These are phyloP conservation scores for Engraulis encrasicolus DNA, from an alignment of 2,113 vertebrate species.

Conservation along the genomic window DNA sequence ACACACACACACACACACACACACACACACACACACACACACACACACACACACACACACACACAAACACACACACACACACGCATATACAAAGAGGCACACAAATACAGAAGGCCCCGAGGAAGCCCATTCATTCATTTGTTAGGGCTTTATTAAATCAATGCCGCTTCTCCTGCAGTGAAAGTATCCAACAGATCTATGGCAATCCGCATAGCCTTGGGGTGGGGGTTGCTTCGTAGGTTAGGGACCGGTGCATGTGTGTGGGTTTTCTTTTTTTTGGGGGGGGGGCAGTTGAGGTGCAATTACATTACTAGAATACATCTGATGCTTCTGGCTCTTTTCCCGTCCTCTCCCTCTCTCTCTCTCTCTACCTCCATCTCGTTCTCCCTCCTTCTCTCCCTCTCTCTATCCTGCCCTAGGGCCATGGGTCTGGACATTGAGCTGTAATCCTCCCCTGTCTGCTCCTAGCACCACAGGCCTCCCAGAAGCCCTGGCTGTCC, in stretches of 20 bases:
- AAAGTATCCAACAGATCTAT: constrained; percentile 75
- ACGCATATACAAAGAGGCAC: too few relatives aligned
- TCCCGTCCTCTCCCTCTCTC: constrained; percentile 48
- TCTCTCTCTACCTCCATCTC: background rate
- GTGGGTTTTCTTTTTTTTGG: too few relatives aligned
- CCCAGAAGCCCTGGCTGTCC: background rate
- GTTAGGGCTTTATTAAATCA: constrained; percentile 71
- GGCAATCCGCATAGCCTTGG: constrained; percentile 68
- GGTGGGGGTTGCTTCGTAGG: constrained; percentile 51
- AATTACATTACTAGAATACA: constrained; percentile 76
- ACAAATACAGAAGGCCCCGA: too few relatives aligned
- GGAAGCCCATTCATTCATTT: constrained; percentile 60
- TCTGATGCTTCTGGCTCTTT: constrained; percentile 71
- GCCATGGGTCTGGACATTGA: constrained; percentile 14
- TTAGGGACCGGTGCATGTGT: too few relatives aligned
- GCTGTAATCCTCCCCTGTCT: constrained; percentile 16
- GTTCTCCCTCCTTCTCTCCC: constrained; percentile 37
- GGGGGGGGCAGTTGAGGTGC: constrained; percentile 69
- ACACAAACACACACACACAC: too few relatives aligned
- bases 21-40: too few relatives aligned
- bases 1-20: too few relatives aligned
- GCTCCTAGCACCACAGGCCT: background rate
- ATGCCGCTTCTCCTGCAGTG: constrained; percentile 62
- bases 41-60: too few relatives aligned
- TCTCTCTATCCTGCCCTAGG: background rate